phyloP scores from a whole-genome alignment of 2,797 vertebrate species.

The Artibeus jamaicensis region DNA sequence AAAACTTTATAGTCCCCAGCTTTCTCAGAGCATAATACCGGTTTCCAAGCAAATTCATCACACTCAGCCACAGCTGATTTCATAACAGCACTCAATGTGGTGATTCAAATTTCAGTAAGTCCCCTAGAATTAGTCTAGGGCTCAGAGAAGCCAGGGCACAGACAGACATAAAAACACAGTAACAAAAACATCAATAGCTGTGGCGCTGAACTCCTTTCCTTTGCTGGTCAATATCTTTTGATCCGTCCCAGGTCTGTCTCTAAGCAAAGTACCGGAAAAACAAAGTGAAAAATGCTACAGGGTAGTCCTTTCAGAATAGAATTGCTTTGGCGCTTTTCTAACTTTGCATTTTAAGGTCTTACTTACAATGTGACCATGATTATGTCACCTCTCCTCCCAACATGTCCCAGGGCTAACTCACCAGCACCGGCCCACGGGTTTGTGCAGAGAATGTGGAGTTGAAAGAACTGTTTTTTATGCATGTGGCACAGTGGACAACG shows the following conservation, averaged over 20 bases:
- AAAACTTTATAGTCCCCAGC: constrained; percentile 50
- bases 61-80: constrained; percentile 17
- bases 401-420: not conserved
- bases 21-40: constrained; percentile 2
- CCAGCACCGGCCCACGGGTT: not conserved
- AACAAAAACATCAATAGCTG: not conserved
- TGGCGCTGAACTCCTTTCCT: not conserved
- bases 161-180: not conserved
- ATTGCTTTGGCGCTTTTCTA: not conserved
- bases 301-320: not conserved
- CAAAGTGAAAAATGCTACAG: not conserved
- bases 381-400: not conserved
- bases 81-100: not conserved
- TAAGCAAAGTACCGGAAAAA: not conserved
- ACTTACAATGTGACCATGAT: not conserved
- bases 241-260: not conserved
- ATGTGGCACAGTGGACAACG: not conserved
- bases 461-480: not conserved
- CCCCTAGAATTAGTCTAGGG: not conserved
- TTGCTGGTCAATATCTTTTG: not conserved
- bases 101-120: constrained; percentile 12
- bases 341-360: not conserved
- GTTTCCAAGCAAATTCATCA: constrained; percentile 46
- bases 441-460: not conserved
- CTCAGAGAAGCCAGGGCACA: not conserved